Evolutionary conservation across 2,888 invertebrate genomes (phyloP).

Genomic region (Boloria selene): DNA sequence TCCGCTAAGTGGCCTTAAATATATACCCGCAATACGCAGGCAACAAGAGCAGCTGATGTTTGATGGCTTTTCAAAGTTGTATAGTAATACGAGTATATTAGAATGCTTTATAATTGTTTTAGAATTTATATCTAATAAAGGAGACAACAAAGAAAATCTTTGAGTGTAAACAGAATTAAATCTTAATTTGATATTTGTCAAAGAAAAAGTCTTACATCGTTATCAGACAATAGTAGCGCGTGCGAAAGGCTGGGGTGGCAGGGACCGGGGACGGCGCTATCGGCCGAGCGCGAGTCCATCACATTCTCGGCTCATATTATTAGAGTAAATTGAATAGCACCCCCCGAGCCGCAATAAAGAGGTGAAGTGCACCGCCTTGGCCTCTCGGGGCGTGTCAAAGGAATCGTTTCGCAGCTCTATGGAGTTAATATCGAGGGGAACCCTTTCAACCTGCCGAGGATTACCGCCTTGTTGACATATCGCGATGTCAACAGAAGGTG

Average conservation of each 20-base stretch:
- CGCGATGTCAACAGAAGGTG: constrained; percentile 39
- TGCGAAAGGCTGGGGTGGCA: constrained; percentile 5
- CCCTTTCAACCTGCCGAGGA: constrained; percentile 41
- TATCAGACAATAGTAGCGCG: constrained; percentile 13
- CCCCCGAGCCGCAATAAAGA: constrained; percentile 40
- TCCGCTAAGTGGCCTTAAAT: not conserved
- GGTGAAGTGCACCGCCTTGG: constrained; percentile 40
- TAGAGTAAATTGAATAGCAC: constrained; percentile 44
- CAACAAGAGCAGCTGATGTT: too few relatives aligned
- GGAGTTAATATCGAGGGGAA: constrained; percentile 63
- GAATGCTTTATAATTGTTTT: too few relatives aligned
- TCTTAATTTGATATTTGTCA: constrained; percentile 6
- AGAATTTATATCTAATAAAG: too few relatives aligned
- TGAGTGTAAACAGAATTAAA: not conserved
- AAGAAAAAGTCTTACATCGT: constrained; percentile 12
- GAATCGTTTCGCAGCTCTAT: constrained; percentile 58
- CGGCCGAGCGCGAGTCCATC: constrained; percentile 37
- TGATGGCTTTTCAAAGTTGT: too few relatives aligned
- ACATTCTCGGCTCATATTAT: constrained; percentile 42
- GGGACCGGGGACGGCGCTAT: constrained; percentile 33
- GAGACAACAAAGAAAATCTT: not conserved
- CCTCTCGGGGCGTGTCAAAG: constrained; percentile 57
- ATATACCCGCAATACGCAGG: too few relatives aligned
- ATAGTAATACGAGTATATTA: too few relatives aligned
- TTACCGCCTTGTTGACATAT: constrained; percentile 45